A percentile compares a stretch with the other conserved stretches of the same genome.
These are phyloP conservation scores for Nycticebus coucang DNA, from an alignment of 2,113 vertebrate species.

Conservation along the genomic window DNA sequence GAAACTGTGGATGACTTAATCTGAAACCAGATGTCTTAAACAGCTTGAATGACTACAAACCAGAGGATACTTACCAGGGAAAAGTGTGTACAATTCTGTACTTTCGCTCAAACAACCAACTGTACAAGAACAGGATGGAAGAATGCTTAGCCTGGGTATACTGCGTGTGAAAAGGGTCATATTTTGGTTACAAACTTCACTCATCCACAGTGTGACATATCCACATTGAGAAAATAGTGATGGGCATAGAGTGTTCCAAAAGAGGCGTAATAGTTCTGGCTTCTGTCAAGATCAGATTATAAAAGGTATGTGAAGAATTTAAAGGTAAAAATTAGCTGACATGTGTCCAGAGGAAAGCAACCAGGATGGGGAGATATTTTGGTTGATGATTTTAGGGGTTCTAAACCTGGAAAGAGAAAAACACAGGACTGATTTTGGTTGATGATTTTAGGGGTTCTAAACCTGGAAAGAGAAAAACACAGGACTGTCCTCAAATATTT, in stretches of 20 bases:
- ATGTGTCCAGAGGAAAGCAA: background rate
- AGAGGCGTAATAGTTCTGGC: background rate
- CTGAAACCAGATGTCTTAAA: background rate
- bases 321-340: background rate
- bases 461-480: background rate
- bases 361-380: background rate
- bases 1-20: background rate
- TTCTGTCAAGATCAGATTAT: background rate
- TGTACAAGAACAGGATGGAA: background rate
- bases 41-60: background rate
- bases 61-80: background rate
- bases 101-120: background rate
- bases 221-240: background rate
- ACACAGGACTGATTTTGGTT: background rate
- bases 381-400: background rate
- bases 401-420: background rate
- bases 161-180: background rate
- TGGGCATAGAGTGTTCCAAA: background rate
- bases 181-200: background rate
- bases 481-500: background rate
- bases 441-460: background rate
- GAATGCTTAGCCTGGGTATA: background rate
- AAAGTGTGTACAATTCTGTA: background rate
- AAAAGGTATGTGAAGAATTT: background rate
- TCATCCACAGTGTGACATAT: background rate